Percentiles rank a stretch among this genome's conserved stretches.
These are phyloP conservation scores for Himalopsyche phryganea DNA, from an alignment of 1,140 invertebrate species.

Conservation along the genomic window DNA sequence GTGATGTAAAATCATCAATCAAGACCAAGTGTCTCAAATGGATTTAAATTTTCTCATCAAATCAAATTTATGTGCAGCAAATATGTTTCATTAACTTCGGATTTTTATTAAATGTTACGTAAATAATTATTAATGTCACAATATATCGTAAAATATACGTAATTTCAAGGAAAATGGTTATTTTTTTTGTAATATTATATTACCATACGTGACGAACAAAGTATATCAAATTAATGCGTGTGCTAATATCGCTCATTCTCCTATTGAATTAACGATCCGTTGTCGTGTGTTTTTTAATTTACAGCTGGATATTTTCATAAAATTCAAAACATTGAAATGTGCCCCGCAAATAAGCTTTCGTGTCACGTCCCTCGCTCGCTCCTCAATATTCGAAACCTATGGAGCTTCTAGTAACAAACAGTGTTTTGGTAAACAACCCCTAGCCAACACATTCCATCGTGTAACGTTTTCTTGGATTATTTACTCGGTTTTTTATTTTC, in stretches of 20 bases:
- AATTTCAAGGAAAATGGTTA: too few relatives aligned
- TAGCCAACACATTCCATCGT: conserved; percentile 16
- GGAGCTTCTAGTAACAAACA: conserved; percentile 4
- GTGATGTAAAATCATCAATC: too few relatives aligned
- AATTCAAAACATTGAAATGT: not conserved
- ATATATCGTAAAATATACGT: too few relatives aligned
- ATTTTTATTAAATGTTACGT: too few relatives aligned
- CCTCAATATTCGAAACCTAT: conserved; percentile 26
- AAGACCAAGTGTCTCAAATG: too few relatives aligned
- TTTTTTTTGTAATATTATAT: too few relatives aligned
- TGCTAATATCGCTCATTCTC: not conserved
- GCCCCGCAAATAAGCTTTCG: conserved; percentile 20
- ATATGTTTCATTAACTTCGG: too few relatives aligned
- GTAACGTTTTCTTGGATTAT: conserved; percentile 31
- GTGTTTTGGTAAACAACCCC: conserved; percentile 33
- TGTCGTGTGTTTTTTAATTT: not conserved
- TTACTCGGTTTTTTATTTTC: conserved; percentile 26
- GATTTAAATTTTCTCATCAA: too few relatives aligned
- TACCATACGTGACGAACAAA: too few relatives aligned
- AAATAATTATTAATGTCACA: too few relatives aligned
- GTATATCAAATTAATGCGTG: too few relatives aligned
- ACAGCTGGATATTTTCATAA: not conserved
- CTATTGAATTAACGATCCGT: not conserved
- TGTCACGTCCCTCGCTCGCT: conserved; percentile 20
- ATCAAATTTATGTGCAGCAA: too few relatives aligned